Conservation (phyloP, 1,140 invertebrate genomes). For the Trinorchestia longiramus region DNA sequence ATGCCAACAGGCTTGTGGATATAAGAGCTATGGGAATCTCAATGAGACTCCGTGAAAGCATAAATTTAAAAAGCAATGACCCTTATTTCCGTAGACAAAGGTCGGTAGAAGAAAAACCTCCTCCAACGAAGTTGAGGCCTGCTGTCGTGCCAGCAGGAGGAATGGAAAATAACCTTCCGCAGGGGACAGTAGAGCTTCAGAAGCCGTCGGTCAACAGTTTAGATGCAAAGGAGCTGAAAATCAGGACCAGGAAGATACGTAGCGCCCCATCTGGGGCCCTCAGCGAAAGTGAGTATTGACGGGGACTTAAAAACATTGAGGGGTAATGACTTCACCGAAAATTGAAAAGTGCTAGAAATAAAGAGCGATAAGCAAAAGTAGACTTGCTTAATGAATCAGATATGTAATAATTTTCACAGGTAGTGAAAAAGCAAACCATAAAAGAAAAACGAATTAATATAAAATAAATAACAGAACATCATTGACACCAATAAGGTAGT, state of each 20-base stretch:
- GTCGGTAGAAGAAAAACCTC: background rate
- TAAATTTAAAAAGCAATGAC: background rate
- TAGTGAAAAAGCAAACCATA: too few relatives aligned
- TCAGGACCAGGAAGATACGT: background rate
- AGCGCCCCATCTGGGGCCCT: constrained; percentile 5
- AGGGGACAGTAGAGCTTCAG: background rate
- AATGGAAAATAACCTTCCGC: background rate
- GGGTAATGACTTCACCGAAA: background rate
- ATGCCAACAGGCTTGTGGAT: background rate
- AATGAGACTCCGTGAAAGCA: background rate
- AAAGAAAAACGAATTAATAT: too few relatives aligned
- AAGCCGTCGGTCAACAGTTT: background rate
- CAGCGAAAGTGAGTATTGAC: constrained; percentile 11
- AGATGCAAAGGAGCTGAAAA: background rate
- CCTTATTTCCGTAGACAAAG: background rate
- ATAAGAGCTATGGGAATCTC: background rate
- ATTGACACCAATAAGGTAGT: too few relatives aligned
- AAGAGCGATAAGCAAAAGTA: background rate
- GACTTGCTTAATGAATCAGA: too few relatives aligned
- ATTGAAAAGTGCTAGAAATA: background rate
- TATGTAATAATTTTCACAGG: too few relatives aligned
- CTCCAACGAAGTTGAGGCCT: background rate
- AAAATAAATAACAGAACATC: too few relatives aligned
- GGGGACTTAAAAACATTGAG: background rate
- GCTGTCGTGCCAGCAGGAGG: background rate